A percentile compares a stretch with the other conserved stretches of the same genome.
Conservation (phyloP, 2,888 invertebrate species). For the Hypomecis punctinalis region DNA sequence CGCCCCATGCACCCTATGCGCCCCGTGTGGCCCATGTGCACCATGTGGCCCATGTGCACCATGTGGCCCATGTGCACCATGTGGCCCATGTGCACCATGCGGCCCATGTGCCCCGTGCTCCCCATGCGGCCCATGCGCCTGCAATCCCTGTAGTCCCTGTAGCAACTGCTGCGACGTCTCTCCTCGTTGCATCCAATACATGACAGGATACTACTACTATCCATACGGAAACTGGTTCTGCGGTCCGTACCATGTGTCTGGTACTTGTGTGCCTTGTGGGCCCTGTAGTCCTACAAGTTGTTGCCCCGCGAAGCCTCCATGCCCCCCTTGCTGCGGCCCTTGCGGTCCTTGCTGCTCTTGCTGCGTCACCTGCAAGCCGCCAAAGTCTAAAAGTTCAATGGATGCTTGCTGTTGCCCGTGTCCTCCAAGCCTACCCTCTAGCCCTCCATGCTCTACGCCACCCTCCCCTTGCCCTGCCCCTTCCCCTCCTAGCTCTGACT, state of each 20-base stretch:
- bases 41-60: not conserved
- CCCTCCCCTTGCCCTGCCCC: not conserved
- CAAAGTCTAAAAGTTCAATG: not conserved
- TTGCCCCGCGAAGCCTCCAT: conserved; percentile 1
- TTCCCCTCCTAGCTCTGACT: not conserved
- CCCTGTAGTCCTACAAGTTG: conserved; percentile 38
- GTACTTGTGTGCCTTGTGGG: conserved; percentile 55
- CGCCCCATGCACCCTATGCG: not conserved
- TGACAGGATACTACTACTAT: conserved; percentile 75
- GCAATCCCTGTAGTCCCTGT: not conserved
- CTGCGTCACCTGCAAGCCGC: not conserved
- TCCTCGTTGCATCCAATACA: conserved; percentile 66
- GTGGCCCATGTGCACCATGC: conserved; percentile 17
- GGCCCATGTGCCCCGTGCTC: conserved; percentile 53
- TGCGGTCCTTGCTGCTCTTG: not conserved
- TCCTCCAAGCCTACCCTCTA: not conserved
- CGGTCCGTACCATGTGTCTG: conserved; percentile 69
- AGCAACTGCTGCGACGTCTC: conserved; percentile 58
- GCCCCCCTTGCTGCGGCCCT: not conserved
- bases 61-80: conserved; percentile 47
- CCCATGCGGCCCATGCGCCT: no score
- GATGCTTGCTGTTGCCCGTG: not conserved
- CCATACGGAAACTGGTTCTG: conserved; percentile 76
- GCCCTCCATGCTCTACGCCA: not conserved
- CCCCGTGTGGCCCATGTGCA: not conserved